A percentile compares a stretch with the other conserved stretches of the same genome.
Conservation (phyloP, 2,797 vertebrate species). For the Eupleurogrammus muticus region DNA sequence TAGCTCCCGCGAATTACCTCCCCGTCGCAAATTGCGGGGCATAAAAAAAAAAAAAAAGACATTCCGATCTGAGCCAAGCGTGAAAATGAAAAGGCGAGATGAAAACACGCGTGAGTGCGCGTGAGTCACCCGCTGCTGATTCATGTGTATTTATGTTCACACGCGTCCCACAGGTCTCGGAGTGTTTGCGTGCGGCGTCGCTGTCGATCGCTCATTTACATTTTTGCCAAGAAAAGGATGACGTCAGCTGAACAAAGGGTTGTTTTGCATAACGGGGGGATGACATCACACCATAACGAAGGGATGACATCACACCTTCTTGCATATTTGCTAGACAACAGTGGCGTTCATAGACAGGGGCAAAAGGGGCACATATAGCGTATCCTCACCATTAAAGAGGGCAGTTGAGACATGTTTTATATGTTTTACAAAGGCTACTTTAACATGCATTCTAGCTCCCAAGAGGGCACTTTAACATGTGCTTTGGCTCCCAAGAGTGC, state of each 20-base stretch:
- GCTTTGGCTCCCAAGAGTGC: too few relatives aligned
- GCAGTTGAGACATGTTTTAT: too few relatives aligned
- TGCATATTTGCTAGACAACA: background rate
- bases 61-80: too few relatives aligned
- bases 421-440: too few relatives aligned
- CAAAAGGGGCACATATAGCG: too few relatives aligned
- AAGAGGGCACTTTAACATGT: too few relatives aligned
- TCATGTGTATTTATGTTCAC: slow-evolving; percentile 9
- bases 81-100: slow-evolving; percentile 13
- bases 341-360: too few relatives aligned
- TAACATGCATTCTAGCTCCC: too few relatives aligned
- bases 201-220: slow-evolving; percentile 1
- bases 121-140: background rate
- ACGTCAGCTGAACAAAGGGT: slow-evolving; percentile 6
- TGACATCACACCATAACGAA: slow-evolving; percentile 1
- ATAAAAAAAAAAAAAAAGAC: too few relatives aligned
- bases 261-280: slow-evolving; percentile 10
- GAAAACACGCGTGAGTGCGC: slow-evolving; percentile 1
- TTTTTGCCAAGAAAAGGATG: slow-evolving; percentile 12
- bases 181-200: too few relatives aligned
- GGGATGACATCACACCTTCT: background rate
- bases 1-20: slow-evolving; percentile 55
- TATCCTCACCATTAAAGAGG: too few relatives aligned
- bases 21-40: slow-evolving; percentile 26
- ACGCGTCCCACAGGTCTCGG: too few relatives aligned